Evolutionary conservation across 2,113 vertebrate species (phyloP).

Genomic region (Engraulis encrasicolus): DNA sequence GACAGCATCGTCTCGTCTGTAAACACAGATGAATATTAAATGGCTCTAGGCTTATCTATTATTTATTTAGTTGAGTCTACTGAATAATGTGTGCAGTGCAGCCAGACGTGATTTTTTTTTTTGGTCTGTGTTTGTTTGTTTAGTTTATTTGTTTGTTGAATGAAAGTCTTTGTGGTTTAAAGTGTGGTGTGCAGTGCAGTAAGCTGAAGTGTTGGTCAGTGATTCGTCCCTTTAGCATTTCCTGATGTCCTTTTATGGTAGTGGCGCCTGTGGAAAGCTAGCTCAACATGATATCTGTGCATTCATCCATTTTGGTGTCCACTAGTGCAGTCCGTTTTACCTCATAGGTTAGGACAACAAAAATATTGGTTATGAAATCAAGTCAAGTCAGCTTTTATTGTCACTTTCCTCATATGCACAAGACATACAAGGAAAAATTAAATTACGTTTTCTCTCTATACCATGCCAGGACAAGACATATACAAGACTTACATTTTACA

Average conservation of each 20-base stretch:
- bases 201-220: not conserved
- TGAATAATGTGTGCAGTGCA: not conserved
- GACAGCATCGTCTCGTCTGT: not conserved
- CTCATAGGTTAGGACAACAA: too few relatives aligned
- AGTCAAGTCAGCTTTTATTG: too few relatives aligned
- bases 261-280: not conserved
- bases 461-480: too few relatives aligned
- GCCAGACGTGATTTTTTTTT: not conserved
- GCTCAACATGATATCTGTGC: not conserved
- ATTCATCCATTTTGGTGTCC: not conserved
- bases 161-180: constrained; percentile 7
- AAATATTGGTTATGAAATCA: too few relatives aligned
- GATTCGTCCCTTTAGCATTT: constrained; percentile 11
- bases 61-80: constrained; percentile 37
- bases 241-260: constrained; percentile 21
- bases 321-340: too few relatives aligned
- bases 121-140: not conserved
- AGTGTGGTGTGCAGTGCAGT: not conserved
- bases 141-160: constrained; percentile 26
- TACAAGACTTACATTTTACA: too few relatives aligned
- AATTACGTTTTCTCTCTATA: too few relatives aligned
- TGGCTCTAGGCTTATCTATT: constrained; percentile 31
- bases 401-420: too few relatives aligned
- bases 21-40: constrained; percentile 32
- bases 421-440: too few relatives aligned